Conservation (phyloP, 1,140 invertebrate species). For the Caenorhabditis brenneri region DNA sequence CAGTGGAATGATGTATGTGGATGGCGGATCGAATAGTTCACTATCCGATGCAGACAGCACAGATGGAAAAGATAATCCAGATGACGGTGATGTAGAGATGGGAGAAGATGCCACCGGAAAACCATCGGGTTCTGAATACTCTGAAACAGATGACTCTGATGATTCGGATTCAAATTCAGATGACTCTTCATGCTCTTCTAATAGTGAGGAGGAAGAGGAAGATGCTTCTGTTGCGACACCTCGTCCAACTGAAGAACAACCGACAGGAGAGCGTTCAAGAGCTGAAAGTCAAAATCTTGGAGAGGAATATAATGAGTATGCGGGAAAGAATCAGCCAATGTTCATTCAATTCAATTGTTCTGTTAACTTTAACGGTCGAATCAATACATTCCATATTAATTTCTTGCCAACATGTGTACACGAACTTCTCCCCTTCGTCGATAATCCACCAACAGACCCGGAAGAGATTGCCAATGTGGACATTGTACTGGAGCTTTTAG, state of each 20-base stretch:
- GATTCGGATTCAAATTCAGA: no score
- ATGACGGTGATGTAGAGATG: neutral
- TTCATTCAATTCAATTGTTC: slow-evolving; percentile 29
- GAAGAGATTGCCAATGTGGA: neutral
- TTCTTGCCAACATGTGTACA: slow-evolving; percentile 16
- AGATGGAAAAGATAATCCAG: no score
- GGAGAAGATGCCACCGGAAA: neutral
- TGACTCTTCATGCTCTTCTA: no score
- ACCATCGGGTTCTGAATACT: no score
- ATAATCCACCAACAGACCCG: neutral
- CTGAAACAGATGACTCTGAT: no score
- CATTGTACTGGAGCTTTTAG: neutral
- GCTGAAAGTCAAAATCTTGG: neutral
- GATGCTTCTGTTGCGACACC: no score
- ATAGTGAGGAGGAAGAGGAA: no score
- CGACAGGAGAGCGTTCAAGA: no score
- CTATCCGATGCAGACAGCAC: neutral
- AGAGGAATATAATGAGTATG: neutral
- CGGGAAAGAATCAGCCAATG: neutral
- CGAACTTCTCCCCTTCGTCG: neutral
- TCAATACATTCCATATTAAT: neutral
- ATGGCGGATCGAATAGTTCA: neutral
- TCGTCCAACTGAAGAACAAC: no score
- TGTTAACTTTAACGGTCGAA: neutral
- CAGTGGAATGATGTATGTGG: slow-evolving; percentile 22